Conservation (phyloP, 2,113 vertebrate species). For the Gavia stellata region DNA sequence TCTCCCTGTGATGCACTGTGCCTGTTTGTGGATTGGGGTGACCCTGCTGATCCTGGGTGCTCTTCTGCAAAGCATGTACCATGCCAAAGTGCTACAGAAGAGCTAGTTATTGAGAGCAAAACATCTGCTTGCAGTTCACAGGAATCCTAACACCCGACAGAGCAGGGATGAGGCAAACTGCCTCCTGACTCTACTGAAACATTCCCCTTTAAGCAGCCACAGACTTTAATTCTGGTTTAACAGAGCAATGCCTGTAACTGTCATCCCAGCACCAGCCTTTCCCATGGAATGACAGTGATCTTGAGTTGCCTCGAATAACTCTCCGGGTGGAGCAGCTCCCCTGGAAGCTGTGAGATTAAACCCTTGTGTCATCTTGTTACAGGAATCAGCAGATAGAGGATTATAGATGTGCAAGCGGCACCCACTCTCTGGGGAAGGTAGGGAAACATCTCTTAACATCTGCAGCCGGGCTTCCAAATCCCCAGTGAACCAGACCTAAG, state of each 20-base stretch:
- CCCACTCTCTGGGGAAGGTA: background rate
- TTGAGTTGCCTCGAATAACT: background rate
- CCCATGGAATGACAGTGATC: background rate
- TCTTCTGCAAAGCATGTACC: background rate
- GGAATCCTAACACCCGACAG: background rate
- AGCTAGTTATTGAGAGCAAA: background rate
- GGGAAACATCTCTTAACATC: background rate
- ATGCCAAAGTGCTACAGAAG: background rate
- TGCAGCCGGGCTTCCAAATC: background rate
- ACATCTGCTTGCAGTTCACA: background rate
- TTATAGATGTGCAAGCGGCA: background rate
- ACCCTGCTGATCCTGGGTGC: background rate
- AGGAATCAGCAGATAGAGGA: background rate
- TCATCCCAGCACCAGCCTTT: background rate
- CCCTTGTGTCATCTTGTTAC: background rate
- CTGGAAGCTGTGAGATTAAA: background rate
- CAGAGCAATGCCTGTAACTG: background rate
- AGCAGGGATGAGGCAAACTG: background rate
- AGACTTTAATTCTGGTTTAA: background rate
- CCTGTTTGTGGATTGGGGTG: background rate
- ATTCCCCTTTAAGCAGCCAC: background rate
- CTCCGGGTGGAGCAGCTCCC: background rate
- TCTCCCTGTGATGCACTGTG: rapidly evolving
- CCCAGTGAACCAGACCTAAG: background rate
- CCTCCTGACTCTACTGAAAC: background rate